Evolutionary conservation across 2,888 invertebrate genomes (phyloP).

Genomic region (Amphipyra tragopoginis): DNA sequence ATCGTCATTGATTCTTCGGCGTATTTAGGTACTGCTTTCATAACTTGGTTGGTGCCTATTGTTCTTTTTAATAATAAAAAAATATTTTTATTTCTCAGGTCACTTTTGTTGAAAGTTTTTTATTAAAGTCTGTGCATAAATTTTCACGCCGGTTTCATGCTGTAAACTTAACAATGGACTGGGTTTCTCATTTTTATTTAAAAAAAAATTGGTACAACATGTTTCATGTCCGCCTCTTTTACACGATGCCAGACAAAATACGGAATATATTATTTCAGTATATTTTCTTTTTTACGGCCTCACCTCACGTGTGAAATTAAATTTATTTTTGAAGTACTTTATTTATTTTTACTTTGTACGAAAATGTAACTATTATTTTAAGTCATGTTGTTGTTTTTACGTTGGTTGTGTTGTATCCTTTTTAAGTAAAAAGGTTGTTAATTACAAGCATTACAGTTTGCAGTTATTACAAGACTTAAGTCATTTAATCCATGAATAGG

Average conservation of each 20-base stretch:
- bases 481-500: not conserved
- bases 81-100: constrained; percentile 27
- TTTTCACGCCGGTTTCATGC: constrained; percentile 20
- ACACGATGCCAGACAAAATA: constrained; percentile 53
- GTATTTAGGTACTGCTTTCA: constrained; percentile 31
- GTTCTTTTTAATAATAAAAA: constrained; percentile 35
- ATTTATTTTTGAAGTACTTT: constrained; percentile 44
- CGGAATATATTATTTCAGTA: constrained; percentile 52
- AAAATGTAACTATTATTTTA: constrained; percentile 15
- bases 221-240: constrained; percentile 28
- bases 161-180: constrained; percentile 38
- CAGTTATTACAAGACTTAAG: not conserved
- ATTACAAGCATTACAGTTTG: not conserved
- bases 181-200: constrained; percentile 24
- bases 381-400: not conserved
- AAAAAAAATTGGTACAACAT: constrained; percentile 18
- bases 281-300: constrained; percentile 50
- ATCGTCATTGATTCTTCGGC: constrained; percentile 42
- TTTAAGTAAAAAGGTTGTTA: not conserved
- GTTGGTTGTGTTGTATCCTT: not conserved
- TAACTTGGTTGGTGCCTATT: constrained; percentile 26
- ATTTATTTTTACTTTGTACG: constrained; percentile 8
- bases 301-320: constrained; percentile 51
- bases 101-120: constrained; percentile 34
- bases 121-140: constrained; percentile 39